A percentile compares a stretch with the other conserved stretches of the same genome.
phyloP scores from a whole-genome alignment of 2,113 vertebrate genomes.

The Spheniscus mendiculus region DNA sequence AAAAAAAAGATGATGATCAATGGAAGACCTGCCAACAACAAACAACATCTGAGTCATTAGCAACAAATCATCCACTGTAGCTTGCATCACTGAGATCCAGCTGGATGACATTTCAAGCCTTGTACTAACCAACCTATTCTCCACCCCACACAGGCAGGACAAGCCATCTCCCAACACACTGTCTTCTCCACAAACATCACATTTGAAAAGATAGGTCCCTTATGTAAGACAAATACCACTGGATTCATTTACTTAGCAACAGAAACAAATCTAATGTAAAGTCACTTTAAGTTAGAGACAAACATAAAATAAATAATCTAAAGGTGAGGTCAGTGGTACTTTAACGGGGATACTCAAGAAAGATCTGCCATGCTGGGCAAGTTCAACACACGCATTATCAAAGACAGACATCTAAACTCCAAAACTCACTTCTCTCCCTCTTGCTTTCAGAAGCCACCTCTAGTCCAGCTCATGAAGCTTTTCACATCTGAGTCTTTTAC shows the following conservation, averaged over 20 bases:
- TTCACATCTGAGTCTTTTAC: neutral
- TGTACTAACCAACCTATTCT: neutral
- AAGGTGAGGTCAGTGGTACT: neutral
- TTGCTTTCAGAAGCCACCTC: neutral
- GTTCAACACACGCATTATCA: neutral
- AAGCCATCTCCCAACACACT: neutral
- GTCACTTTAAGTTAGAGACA: neutral
- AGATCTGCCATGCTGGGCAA: neutral
- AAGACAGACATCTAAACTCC: neutral
- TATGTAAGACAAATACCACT: neutral
- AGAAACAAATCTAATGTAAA: neutral
- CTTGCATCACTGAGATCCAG: slow-evolving; percentile 47
- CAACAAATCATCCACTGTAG: neutral
- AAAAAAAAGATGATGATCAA: neutral
- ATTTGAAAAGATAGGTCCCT: neutral
- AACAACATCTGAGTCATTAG: slow-evolving; percentile 21
- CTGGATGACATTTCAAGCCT: slow-evolving; percentile 42
- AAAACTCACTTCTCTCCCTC: neutral
- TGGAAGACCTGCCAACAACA: neutral
- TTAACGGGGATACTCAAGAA: neutral
- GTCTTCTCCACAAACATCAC: neutral
- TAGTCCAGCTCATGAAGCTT: neutral
- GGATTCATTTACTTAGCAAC: neutral
- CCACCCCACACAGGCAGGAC: neutral
- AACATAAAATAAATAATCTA: neutral